These are phyloP conservation scores for Ariopsis seemanni DNA, from an alignment of 2,113 vertebrate species.

Conservation along the genomic window DNA sequence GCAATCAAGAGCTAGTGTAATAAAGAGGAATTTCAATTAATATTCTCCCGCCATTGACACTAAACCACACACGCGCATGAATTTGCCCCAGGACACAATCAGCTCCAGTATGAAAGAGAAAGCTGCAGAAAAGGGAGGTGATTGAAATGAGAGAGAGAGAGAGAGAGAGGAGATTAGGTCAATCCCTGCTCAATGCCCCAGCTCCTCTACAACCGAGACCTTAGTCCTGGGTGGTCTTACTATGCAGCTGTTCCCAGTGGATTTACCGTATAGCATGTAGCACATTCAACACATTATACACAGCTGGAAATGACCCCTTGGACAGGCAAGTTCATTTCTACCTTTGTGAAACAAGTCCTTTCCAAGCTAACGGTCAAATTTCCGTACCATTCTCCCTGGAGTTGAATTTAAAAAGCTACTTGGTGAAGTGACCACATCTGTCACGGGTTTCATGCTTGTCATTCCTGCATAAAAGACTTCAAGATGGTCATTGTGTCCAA, in stretches of 20 bases:
- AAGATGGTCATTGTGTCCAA: conserved; percentile 30
- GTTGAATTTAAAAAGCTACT: conserved; percentile 32
- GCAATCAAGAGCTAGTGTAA: conserved; percentile 1
- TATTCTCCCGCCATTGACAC: background rate
- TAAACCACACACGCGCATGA: conserved; percentile 7
- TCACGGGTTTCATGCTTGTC: conserved; percentile 52
- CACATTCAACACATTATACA: conserved; percentile 40
- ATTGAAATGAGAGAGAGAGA: conserved; percentile 10
- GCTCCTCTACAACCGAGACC: background rate
- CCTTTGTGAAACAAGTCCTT: conserved; percentile 11
- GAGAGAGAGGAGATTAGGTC: conserved; percentile 15
- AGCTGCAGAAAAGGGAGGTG: conserved; percentile 17
- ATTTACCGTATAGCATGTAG: conserved; percentile 22
- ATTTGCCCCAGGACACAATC: conserved; percentile 34
- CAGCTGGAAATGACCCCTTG: conserved; percentile 34
- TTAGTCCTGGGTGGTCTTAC: conserved; percentile 57
- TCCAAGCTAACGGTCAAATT: conserved; percentile 26
- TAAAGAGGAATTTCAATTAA: conserved; percentile 12
- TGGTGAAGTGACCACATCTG: conserved; percentile 33
- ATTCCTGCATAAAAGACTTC: conserved; percentile 58
- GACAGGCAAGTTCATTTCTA: conserved; percentile 19
- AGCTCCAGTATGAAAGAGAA: conserved; percentile 33
- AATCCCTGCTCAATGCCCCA: conserved; percentile 32
- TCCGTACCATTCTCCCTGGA: conserved; percentile 29
- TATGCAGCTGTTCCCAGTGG: conserved; percentile 38